Evolutionary conservation across 2,797 vertebrate species (phyloP).

Genomic region (Tenualosa thibaudeaui): DNA sequence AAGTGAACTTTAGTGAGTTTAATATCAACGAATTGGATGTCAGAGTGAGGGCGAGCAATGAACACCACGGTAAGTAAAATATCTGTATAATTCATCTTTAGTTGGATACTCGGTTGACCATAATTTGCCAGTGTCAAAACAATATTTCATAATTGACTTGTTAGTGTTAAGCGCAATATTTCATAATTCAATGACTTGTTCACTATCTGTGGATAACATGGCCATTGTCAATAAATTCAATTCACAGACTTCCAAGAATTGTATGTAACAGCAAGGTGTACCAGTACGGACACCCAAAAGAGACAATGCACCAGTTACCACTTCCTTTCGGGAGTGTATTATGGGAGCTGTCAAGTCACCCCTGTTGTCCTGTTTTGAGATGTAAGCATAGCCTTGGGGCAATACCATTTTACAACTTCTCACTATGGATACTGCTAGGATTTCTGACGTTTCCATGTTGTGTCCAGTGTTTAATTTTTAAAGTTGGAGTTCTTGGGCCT

Average conservation of each 20-base stretch:
- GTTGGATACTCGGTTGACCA: neutral
- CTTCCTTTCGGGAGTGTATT: constrained; percentile 59
- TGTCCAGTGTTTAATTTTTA: constrained; percentile 72
- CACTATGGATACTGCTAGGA: constrained; percentile 74
- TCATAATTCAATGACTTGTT: neutral
- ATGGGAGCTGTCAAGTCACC: constrained; percentile 63
- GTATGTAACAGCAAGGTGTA: constrained; percentile 61
- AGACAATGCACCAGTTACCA: constrained; percentile 78
- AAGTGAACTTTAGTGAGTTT: neutral
- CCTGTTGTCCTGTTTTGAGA: constrained; percentile 54
- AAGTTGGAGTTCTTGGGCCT: constrained; percentile 77
- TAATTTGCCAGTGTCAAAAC: neutral
- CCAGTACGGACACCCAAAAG: constrained; percentile 56
- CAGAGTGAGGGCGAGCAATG: neutral
- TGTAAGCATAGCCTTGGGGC: constrained; percentile 54
- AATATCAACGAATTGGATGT: neutral
- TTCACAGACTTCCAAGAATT: constrained; percentile 34
- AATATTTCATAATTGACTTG: neutral
- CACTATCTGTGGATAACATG: neutral
- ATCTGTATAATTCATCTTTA: neutral
- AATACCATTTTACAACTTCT: constrained; percentile 59
- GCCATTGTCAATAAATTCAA: neutral
- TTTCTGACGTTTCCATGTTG: constrained; percentile 71
- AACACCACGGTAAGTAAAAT: neutral
- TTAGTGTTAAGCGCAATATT: neutral